Conservation (phyloP, 2,797 vertebrate genomes). For the Bovichtus variegatus region DNA sequence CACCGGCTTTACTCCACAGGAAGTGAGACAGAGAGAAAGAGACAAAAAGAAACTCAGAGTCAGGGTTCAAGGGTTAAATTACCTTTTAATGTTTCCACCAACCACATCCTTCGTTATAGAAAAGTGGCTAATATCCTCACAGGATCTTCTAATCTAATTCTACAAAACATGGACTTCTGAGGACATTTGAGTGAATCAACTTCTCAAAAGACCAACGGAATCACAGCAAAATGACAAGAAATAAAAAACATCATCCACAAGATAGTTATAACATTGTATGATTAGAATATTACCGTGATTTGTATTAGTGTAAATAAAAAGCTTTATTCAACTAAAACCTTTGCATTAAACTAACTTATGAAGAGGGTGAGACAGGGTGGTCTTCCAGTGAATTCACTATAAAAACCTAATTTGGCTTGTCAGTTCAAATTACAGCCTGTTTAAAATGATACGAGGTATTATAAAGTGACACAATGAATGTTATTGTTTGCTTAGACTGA, state of each 20-base stretch:
- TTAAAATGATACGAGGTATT: background rate
- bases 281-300: background rate
- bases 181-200: background rate
- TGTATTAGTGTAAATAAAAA: background rate
- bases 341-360: background rate
- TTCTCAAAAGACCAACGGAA: background rate
- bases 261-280: background rate
- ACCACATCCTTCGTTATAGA: constrained; percentile 19
- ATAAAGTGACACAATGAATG: background rate
- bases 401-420: background rate
- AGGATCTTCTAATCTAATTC: background rate
- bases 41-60: constrained; percentile 39
- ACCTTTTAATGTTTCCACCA: constrained; percentile 34
- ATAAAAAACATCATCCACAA: background rate
- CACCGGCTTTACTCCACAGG: constrained; percentile 43
- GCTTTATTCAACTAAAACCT: background rate
- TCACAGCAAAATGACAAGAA: background rate
- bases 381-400: background rate
- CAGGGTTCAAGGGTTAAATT: constrained; percentile 40
- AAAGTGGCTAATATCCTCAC: background rate
- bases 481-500: background rate
- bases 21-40: constrained; percentile 39
- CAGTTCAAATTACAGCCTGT: background rate
- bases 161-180: background rate
- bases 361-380: background rate